phyloP scores from a whole-genome alignment of 1,140 invertebrate species.

The Neocloeon triangulifer region DNA sequence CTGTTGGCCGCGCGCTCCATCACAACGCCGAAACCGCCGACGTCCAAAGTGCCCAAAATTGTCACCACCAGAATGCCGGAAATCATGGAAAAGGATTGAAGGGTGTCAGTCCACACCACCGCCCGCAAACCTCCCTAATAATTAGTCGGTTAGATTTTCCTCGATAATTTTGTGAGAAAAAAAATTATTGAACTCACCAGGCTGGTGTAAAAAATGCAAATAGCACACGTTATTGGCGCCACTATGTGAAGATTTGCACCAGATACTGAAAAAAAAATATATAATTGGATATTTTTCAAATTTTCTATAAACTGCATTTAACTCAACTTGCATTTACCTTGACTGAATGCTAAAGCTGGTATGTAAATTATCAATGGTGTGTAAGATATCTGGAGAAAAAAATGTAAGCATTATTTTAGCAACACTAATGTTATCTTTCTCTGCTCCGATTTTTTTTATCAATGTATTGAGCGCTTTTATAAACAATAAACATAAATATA shows the following conservation, averaged over 20 bases:
- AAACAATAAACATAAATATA: no score
- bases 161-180: no score
- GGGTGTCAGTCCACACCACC: constrained; percentile 23
- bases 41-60: constrained; percentile 11
- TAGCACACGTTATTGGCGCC: constrained; percentile 39
- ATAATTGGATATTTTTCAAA: no score
- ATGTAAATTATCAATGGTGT: constrained; percentile 31
- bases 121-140: constrained; percentile 25
- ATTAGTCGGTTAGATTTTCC: no score
- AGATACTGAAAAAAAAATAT: constrained; percentile 31
- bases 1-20: neutral
- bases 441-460: no score
- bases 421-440: no score
- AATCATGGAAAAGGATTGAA: constrained; percentile 21
- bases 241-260: constrained; percentile 36
- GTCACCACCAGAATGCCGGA: constrained; percentile 13
- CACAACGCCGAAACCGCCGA: constrained; percentile 10
- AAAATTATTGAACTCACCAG: no score
- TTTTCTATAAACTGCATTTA: no score
- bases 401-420: no score
- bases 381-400: constrained; percentile 22
- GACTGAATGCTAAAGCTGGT: constrained; percentile 26
- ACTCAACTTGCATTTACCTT: no score
- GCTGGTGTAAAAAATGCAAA: constrained; percentile 59
- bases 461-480: no score